Evolutionary conservation across 2,888 invertebrate species (phyloP).

Genomic region (Troides oblongomaculatus): DNA sequence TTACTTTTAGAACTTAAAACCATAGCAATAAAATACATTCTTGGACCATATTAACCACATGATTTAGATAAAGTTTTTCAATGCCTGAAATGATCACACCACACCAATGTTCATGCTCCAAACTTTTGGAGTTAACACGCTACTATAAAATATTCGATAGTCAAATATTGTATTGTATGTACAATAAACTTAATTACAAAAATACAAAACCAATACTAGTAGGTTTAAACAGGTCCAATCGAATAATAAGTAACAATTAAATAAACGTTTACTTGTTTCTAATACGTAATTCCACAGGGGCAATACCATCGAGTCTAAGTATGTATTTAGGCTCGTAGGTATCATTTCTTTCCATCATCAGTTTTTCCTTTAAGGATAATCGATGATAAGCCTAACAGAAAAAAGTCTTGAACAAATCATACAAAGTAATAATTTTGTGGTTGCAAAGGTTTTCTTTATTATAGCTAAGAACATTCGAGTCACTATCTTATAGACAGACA

Average conservation of each 20-base stretch:
- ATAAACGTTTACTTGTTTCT: not conserved
- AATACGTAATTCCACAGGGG: not conserved
- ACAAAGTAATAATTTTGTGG: no score
- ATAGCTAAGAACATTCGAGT: no score
- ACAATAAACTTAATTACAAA: not conserved
- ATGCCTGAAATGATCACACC: not conserved
- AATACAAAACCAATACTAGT: not conserved
- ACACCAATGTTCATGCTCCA: not conserved
- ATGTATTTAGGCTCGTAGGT: no score
- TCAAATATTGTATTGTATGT: not conserved
- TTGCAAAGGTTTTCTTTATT: no score
- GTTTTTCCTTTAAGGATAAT: no score
- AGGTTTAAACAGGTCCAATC: not conserved
- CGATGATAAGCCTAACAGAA: no score
- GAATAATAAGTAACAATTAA: not conserved
- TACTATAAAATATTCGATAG: not conserved
- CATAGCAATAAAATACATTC: constrained; percentile 57
- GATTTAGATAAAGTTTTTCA: constrained; percentile 9
- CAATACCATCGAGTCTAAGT: no score
- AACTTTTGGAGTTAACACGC: not conserved
- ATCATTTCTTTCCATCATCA: no score
- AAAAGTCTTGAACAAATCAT: no score
- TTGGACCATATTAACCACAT: constrained; percentile 35
- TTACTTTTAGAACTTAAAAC: constrained; percentile 48
- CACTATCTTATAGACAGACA: no score